These are phyloP conservation scores for Syngnathus floridae DNA, from an alignment of 2,113 vertebrate species.

Conservation along the genomic window DNA sequence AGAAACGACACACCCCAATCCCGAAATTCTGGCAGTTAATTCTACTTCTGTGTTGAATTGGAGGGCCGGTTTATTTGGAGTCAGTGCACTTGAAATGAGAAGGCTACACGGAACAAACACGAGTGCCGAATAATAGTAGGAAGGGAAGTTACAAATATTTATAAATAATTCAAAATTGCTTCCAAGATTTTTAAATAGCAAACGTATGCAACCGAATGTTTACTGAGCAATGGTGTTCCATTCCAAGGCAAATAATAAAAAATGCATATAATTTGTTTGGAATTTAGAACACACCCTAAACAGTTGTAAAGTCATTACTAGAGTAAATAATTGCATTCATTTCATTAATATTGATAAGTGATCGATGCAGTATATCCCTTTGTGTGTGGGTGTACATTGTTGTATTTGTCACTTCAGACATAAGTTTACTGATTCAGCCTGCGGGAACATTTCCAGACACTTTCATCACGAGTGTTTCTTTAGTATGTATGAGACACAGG, in stretches of 20 bases:
- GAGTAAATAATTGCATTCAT: neutral
- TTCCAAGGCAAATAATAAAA: neutral
- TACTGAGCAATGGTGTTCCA: neutral
- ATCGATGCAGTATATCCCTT: neutral
- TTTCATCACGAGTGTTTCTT: slow-evolving; percentile 17
- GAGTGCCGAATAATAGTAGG: neutral
- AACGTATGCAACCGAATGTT: neutral
- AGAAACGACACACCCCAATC: too few species aligned
- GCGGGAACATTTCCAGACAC: slow-evolving; percentile 31
- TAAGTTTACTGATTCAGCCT: slow-evolving; percentile 13
- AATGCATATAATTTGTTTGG: neutral
- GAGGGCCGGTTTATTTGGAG: neutral
- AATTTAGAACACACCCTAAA: neutral
- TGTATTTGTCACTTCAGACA: slow-evolving; percentile 2
- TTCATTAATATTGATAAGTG: neutral
- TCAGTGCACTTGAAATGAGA: too few species aligned
- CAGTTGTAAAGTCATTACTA: neutral
- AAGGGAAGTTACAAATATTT: neutral
- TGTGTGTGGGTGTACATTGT: neutral
- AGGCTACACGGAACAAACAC: neutral
- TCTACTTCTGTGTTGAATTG: too few species aligned
- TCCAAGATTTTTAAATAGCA: neutral
- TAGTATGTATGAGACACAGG: slow-evolving; percentile 37
- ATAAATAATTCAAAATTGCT: neutral
- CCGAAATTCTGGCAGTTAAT: too few species aligned